Percentiles rank a stretch among this genome's conserved stretches.
Evolutionary conservation across 2,888 invertebrate genomes (phyloP).

Genomic region (Oeneis ivallda): DNA sequence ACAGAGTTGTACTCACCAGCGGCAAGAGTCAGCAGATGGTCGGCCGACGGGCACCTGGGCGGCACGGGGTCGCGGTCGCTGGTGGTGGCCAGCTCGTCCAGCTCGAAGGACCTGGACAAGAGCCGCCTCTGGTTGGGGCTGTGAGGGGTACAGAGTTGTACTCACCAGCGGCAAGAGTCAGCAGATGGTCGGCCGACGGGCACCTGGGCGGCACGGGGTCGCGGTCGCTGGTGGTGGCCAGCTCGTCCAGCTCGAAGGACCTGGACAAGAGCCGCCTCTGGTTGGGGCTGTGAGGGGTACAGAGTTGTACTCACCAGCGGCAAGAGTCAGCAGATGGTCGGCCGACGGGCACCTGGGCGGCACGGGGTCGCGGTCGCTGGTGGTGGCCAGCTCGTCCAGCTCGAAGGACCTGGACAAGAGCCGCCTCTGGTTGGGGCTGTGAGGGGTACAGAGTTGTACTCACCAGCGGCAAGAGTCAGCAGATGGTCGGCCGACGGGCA

Average conservation of each 20-base stretch:
- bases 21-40: constrained; percentile 62
- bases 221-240: constrained; percentile 48
- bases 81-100: constrained; percentile 59
- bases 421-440: constrained; percentile 57
- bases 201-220: constrained; percentile 61
- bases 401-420: constrained; percentile 71
- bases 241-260: constrained; percentile 70
- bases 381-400: constrained; percentile 59
- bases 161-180: constrained; percentile 55
- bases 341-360: constrained; percentile 71
- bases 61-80: constrained; percentile 50
- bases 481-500: constrained; percentile 74
- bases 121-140: constrained; percentile 57
- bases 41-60: constrained; percentile 71
- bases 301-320: constrained; percentile 35
- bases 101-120: constrained; percentile 69
- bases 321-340: constrained; percentile 64
- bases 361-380: constrained; percentile 46
- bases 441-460: constrained; percentile 37
- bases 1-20: constrained; percentile 31
- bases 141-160: constrained; percentile 40
- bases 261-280: constrained; percentile 64
- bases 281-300: constrained; percentile 50
- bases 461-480: constrained; percentile 51
- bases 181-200: constrained; percentile 70